Evolutionary conservation across 2,888 invertebrate genomes (phyloP).

Genomic region (Choristoneura rosaceana): DNA sequence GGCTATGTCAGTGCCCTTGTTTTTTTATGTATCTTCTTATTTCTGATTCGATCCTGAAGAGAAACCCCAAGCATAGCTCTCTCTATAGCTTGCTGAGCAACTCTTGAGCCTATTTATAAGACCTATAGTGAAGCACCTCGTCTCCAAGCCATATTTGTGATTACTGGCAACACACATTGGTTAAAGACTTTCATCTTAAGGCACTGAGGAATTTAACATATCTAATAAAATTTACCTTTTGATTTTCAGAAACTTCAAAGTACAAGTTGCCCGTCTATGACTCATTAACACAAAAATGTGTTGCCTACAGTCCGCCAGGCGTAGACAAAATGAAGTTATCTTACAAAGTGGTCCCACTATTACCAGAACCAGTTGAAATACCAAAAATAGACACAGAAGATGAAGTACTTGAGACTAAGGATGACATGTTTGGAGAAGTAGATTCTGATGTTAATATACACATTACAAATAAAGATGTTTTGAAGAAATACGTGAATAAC

Average conservation of each 20-base stretch:
- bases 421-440: slow-evolving; percentile 48
- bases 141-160: too few relatives aligned
- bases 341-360: slow-evolving; percentile 45
- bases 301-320: slow-evolving; percentile 60
- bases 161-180: too few relatives aligned
- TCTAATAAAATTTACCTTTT: neutral
- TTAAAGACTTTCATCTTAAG: too few relatives aligned
- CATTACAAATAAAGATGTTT: slow-evolving; percentile 44
- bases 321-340: slow-evolving; percentile 42
- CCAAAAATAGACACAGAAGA: slow-evolving; percentile 34
- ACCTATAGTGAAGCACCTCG: too few relatives aligned
- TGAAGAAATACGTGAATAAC: slow-evolving; percentile 6
- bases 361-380: slow-evolving; percentile 31
- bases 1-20: too few relatives aligned
- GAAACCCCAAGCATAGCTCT: too few relatives aligned
- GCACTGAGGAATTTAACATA: neutral
- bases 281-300: slow-evolving; percentile 38
- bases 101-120: too few relatives aligned
- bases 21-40: too few relatives aligned
- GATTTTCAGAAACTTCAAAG: slow-evolving; percentile 21
- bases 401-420: slow-evolving; percentile 36
- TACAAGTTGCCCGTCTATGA: slow-evolving; percentile 43
- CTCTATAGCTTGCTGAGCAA: too few relatives aligned
- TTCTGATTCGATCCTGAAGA: too few relatives aligned
- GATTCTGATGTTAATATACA: slow-evolving; percentile 54